Evolutionary conservation across 1,140 invertebrate genomes (phyloP).

Genomic region (Potamilus streckersoni): DNA sequence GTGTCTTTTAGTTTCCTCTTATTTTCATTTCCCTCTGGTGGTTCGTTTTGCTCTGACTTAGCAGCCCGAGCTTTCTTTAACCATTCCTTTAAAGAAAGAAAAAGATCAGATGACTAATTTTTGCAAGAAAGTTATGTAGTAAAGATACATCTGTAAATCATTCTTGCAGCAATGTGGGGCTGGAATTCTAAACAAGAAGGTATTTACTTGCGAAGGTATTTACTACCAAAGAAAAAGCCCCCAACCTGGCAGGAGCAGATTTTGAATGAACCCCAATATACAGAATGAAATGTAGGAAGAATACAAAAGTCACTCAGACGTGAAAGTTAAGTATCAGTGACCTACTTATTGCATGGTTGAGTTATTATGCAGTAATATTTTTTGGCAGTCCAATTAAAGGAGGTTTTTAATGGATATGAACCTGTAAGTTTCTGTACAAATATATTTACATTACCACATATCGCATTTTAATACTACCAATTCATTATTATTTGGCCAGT

Average conservation of each 20-base stretch:
- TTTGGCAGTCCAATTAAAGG: no score
- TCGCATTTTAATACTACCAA: no score
- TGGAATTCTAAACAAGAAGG: not conserved
- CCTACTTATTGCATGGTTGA: no score
- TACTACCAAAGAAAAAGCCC: no score
- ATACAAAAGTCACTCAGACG: no score
- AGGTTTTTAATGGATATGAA: no score
- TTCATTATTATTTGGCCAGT: no score
- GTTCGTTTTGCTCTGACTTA: conserved; percentile 12
- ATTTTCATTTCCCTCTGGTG: conserved; percentile 18
- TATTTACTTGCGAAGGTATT: not conserved
- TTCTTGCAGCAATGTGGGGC: not conserved
- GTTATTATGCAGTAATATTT: no score
- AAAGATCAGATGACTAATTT: not conserved
- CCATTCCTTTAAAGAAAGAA: conserved; percentile 44
- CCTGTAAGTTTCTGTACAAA: no score
- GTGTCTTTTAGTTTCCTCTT: conserved; percentile 45
- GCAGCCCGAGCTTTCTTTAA: conserved; percentile 45
- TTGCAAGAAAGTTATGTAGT: not conserved
- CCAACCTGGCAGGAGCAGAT: not conserved
- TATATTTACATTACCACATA: no score
- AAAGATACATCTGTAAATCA: not conserved
- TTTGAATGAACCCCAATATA: not conserved
- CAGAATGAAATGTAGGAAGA: not conserved
- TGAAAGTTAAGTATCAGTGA: no score